These are phyloP conservation scores for Crenuchus spilurus DNA, from an alignment of 2,797 vertebrate genomes.

Conservation along the genomic window DNA sequence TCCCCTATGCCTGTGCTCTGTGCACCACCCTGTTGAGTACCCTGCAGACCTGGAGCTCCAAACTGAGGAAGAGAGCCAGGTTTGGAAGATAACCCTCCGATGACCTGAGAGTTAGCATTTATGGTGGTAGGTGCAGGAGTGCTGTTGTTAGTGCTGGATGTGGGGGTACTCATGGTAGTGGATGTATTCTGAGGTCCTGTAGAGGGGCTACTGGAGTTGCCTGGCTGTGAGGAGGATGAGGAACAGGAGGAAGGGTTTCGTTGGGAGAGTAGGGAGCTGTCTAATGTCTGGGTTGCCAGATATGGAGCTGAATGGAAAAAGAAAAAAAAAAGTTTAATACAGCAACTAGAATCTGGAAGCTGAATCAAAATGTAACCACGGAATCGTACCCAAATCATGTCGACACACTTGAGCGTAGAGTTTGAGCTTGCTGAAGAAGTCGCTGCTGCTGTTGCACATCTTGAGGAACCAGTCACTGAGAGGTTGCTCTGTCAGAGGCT, in stretches of 20 bases:
- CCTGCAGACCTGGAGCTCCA: slow-evolving; percentile 80
- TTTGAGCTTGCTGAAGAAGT: slow-evolving; percentile 94
- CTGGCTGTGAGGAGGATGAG: slow-evolving; percentile 75
- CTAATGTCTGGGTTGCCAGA: slow-evolving; percentile 93
- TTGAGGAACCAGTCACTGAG: slow-evolving; percentile 98
- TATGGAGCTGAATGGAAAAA: slow-evolving; percentile 86
- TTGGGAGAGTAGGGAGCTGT: slow-evolving; percentile 91
- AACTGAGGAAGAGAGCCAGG: slow-evolving; percentile 88
- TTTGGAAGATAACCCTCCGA: slow-evolving; percentile 83
- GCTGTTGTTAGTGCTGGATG: slow-evolving; percentile 64
- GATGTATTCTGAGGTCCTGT: slow-evolving; percentile 77
- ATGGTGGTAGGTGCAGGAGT: slow-evolving; percentile 30
- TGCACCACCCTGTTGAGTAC: slow-evolving; percentile 81
- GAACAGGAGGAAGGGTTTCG: slow-evolving; percentile 78
- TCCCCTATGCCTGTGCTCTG: slow-evolving; percentile 84
- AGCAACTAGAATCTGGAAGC: background rate
- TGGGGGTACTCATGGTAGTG: slow-evolving; percentile 71
- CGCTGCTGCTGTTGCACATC: slow-evolving; percentile 83
- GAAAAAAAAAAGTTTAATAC: background rate
- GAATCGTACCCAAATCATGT: slow-evolving; percentile 88
- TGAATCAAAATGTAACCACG: background rate
- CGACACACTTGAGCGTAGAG: slow-evolving; percentile 98
- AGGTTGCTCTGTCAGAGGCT: slow-evolving; percentile 88
- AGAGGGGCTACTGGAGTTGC: slow-evolving; percentile 64
- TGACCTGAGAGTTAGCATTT: slow-evolving; percentile 73